These are phyloP conservation scores for Cotesia chilonis DNA, from an alignment of 1,140 invertebrate genomes.

Conservation along the genomic window DNA sequence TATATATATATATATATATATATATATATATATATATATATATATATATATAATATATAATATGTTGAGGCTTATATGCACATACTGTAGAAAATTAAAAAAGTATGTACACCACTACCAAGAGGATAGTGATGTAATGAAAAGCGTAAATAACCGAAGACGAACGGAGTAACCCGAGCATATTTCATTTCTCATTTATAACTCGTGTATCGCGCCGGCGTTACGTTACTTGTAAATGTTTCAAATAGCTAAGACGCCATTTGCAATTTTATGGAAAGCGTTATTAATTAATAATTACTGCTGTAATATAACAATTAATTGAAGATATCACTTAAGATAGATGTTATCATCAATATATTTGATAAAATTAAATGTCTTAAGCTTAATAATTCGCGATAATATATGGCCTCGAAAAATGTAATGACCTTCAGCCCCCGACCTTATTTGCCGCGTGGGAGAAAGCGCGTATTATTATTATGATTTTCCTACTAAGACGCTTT, in stretches of 20 bases:
- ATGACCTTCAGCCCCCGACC: slow-evolving; percentile 38
- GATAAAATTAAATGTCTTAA: background rate
- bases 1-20: slow-evolving; percentile 45
- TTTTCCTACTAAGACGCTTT: slow-evolving; percentile 18
- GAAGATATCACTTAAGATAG: background rate
- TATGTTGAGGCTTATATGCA: slow-evolving; percentile 41
- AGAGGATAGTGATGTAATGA: slow-evolving; percentile 61
- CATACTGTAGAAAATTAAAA: slow-evolving; percentile 13
- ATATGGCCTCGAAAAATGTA: background rate
- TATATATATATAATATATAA: slow-evolving; percentile 50
- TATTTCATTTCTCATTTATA: slow-evolving; percentile 29
- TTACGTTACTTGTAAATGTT: slow-evolving; percentile 53
- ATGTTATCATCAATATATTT: background rate
- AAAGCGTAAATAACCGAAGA: slow-evolving; percentile 52
- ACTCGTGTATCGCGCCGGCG: slow-evolving; percentile 36
- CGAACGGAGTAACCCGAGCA: too few species aligned
- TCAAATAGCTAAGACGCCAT: slow-evolving; percentile 53
- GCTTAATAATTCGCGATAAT: background rate
- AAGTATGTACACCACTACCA: slow-evolving; percentile 30
- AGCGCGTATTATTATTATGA: slow-evolving; percentile 29
- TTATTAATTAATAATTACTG: slow-evolving; percentile 35
- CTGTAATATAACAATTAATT: background rate
- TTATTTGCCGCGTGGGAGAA: slow-evolving; percentile 35
- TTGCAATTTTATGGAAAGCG: slow-evolving; percentile 56
- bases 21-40: slow-evolving; percentile 45